Evolutionary conservation across 2,797 vertebrate genomes (phyloP).

Genomic region (Lacerta agilis): DNA sequence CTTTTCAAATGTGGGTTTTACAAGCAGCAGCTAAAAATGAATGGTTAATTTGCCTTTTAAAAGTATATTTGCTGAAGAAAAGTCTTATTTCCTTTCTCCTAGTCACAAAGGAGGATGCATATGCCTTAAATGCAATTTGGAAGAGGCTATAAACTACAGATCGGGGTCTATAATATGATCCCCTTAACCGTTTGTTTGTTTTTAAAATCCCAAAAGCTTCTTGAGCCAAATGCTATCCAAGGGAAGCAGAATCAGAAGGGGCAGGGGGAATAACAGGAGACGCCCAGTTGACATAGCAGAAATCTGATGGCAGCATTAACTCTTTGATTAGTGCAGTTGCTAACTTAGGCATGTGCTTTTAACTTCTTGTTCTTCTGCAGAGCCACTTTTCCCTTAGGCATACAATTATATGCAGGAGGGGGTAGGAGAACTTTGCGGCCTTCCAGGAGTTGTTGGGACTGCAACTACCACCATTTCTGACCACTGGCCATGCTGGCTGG

Average conservation of each 20-base stretch:
- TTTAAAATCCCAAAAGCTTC: constrained; percentile 51
- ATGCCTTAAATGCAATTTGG: background rate
- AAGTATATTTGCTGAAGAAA: constrained; percentile 2
- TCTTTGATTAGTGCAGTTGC: background rate
- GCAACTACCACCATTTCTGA: no score
- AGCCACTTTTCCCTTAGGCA: background rate
- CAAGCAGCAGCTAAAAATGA: background rate
- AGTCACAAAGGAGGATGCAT: constrained; percentile 48
- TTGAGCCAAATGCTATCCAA: background rate
- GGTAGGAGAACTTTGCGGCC: no score
- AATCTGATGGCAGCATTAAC: background rate
- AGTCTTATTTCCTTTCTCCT: constrained; percentile 32
- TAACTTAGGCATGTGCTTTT: background rate
- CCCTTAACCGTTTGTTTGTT: background rate
- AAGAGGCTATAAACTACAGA: background rate
- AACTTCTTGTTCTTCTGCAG: background rate
- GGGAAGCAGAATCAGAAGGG: background rate
- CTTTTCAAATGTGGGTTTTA: background rate
- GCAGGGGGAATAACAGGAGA: background rate
- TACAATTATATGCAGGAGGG: background rate
- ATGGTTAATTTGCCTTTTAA: constrained; percentile 23
- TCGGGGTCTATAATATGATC: background rate
- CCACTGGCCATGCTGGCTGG: no score
- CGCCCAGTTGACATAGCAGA: background rate
- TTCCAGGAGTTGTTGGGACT: background rate